Conservation (phyloP, 2,888 invertebrate species). For the Alsophila aescularia region DNA sequence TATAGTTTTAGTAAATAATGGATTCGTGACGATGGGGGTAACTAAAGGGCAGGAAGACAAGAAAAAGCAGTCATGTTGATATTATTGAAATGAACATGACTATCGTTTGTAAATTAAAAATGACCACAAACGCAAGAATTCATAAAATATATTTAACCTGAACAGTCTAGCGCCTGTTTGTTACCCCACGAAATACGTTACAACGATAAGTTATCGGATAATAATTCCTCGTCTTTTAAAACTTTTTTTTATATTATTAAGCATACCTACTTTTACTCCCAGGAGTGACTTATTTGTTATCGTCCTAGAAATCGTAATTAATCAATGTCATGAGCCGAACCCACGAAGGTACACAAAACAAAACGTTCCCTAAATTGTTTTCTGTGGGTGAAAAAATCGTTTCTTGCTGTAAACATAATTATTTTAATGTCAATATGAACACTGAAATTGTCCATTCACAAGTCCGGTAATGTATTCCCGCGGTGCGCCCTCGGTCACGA, state of each 20-base stretch:
- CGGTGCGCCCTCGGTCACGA: conserved; percentile 52
- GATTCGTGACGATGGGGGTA: no score
- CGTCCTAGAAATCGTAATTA: conserved; percentile 25
- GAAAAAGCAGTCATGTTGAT: no score
- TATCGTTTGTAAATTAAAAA: no score
- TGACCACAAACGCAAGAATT: no score
- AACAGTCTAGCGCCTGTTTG: no score
- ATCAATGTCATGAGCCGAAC: conserved; percentile 17
- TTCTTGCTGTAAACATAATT: conserved; percentile 62
- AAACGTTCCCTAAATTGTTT: conserved; percentile 10
- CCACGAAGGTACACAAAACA: conserved; percentile 21
- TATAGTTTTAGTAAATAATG: no score
- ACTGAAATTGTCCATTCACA: conserved; percentile 70
- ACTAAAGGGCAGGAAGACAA: no score
- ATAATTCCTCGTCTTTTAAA: conserved; percentile 19
- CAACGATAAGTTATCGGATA: background rate
- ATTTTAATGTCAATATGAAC: conserved; percentile 71
- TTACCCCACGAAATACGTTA: no score
- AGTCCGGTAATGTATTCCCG: conserved; percentile 71
- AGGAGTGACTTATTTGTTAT: conserved; percentile 26
- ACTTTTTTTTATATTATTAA: conserved; percentile 1
- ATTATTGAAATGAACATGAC: no score
- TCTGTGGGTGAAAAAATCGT: conserved; percentile 11
- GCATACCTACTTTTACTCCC: conserved; percentile 12
- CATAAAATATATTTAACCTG: no score